Evolutionary conservation across 1,140 invertebrate species (phyloP), one percentile per base, ranked within the genome.

Genomic region (Homarus americanus): DNA sequence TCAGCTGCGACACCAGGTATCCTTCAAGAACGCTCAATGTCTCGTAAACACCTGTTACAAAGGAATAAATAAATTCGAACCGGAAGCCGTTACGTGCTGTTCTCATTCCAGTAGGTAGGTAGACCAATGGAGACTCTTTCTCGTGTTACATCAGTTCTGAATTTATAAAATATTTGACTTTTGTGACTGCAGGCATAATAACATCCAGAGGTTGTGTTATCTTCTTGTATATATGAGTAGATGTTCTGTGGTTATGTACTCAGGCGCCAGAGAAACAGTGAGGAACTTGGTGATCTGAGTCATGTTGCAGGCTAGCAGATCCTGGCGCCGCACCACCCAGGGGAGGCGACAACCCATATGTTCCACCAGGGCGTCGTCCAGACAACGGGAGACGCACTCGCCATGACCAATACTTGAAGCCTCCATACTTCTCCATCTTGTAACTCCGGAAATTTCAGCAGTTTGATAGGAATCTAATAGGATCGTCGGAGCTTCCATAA

Each of bases 271-370:
- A 87, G 75, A 12, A n/a, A 12, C 15, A 53, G 44, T 79, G 53
- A 87, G 44, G 38, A 87, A 87, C 1, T 63, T 17, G 28, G 75
- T 36, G n/a, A 87, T 79, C 53, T 78, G 44, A 10, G 73, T 87
- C 75, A 87, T 58, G 49, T 79, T 87, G 53, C 85, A 87, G 44
- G 53, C 17, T 38, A 20, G 49, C 34, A 87, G 34, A 24, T 87
- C 85, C 9, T 63, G 72, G 34, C 34, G 32, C n/a, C 32, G 15
- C 7, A 20, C n/a, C 34, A 58, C 84, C 69, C 73, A 87, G 53
- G 85, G 75, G 1, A 87, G 24, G 7, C 44, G 53, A 63, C 85
- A 87, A 2, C 75, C 85, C 32, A 87, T 9, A 12, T 78, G 73
- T 34, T 28, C 53, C 73, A 41, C 28, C 38, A 87, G 41, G 32